These are phyloP conservation scores for Vidua chalybeata DNA, from an alignment of 2,113 vertebrate genomes.

Conservation along the genomic window DNA sequence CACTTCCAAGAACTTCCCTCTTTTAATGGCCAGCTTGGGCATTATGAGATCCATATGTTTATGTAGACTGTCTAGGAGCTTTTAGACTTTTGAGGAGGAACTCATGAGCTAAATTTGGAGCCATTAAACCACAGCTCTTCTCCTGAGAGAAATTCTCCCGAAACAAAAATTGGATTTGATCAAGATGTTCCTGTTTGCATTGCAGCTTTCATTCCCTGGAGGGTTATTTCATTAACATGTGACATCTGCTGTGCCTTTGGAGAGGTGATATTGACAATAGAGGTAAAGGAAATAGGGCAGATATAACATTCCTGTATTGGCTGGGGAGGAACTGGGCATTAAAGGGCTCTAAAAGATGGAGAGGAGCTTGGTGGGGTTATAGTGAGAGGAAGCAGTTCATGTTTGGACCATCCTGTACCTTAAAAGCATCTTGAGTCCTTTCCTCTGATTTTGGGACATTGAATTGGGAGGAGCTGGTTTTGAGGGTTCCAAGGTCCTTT, in stretches of 20 bases:
- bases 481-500: neutral
- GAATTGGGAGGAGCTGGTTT: neutral
- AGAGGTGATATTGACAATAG: neutral
- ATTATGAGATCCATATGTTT: neutral
- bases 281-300: neutral
- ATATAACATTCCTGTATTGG: rapidly evolving
- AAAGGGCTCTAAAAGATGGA: neutral
- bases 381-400: neutral
- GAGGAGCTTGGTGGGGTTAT: neutral
- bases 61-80: neutral
- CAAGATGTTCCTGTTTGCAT: neutral
- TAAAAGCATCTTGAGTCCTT: neutral
- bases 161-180: neutral
- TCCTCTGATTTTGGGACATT: neutral
- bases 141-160: neutral
- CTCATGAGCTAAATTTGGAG: neutral
- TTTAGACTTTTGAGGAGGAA: neutral
- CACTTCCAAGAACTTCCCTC: neutral
- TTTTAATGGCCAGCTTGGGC: neutral
- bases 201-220: neutral
- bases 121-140: neutral
- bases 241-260: neutral
- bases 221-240: neutral
- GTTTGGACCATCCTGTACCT: neutral
- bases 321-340: neutral